Percentiles rank a stretch among this genome's conserved stretches.
phyloP scores from a whole-genome alignment of 2,797 vertebrate genomes.

The Coregonus ussuriensis region DNA sequence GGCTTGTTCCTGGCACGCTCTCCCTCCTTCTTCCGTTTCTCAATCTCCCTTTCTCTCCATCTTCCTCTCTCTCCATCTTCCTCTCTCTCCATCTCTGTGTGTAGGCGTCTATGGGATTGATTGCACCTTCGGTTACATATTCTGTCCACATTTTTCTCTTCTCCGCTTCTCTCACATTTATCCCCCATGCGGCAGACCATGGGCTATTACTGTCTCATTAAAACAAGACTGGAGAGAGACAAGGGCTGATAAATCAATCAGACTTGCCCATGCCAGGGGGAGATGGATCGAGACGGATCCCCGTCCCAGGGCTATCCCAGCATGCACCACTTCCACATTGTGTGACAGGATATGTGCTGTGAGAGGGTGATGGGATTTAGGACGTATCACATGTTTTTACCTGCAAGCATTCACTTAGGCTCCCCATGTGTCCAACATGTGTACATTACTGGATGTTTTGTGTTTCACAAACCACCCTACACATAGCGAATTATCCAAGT shows the following conservation, averaged over 20 bases:
- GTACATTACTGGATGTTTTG: too few relatives aligned
- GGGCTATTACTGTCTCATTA: slow-evolving; percentile 79
- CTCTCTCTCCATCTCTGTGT: slow-evolving; percentile 25
- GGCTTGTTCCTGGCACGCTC: slow-evolving; percentile 31
- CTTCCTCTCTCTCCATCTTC: slow-evolving; percentile 19
- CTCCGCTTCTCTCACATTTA: slow-evolving; percentile 55
- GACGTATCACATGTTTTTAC: not conserved
- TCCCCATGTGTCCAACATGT: not conserved
- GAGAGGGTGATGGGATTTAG: slow-evolving; percentile 31
- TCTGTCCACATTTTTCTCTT: slow-evolving; percentile 66
- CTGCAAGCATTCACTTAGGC: not conserved
- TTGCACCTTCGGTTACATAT: slow-evolving; percentile 67
- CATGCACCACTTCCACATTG: slow-evolving; percentile 63
- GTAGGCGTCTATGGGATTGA: slow-evolving; percentile 57
- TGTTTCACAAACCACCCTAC: too few relatives aligned
- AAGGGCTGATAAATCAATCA: slow-evolving; percentile 77
- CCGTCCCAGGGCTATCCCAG: slow-evolving; percentile 64
- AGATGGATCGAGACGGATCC: slow-evolving; percentile 68
- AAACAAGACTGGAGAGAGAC: slow-evolving; percentile 66
- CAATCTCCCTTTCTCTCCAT: slow-evolving; percentile 27
- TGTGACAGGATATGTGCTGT: slow-evolving; percentile 66
- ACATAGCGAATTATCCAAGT: not conserved
- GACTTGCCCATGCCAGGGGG: slow-evolving; percentile 66
- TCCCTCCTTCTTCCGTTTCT: slow-evolving; percentile 50
- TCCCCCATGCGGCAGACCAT: slow-evolving; percentile 65